A percentile compares a stretch with the other conserved stretches of the same genome.
Evolutionary conservation across 2,888 invertebrate species (phyloP).

Genomic region (Theodoxus fluviatilis): DNA sequence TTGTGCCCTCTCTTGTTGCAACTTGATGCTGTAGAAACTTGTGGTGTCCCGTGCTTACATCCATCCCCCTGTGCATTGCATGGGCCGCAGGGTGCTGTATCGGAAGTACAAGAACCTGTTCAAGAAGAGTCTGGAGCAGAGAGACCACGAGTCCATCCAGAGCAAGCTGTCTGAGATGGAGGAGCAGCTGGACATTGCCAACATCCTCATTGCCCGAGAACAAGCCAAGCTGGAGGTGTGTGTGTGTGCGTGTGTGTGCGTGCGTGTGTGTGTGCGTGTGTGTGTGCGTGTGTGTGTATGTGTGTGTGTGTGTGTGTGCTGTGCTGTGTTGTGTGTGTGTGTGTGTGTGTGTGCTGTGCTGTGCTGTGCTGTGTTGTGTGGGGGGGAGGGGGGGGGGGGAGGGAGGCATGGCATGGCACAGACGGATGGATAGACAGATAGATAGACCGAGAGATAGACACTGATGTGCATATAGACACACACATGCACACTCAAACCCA

Average conservation of each 20-base stretch:
- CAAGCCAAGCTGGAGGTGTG: constrained; percentile 79
- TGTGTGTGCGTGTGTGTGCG: constrained; percentile 3
- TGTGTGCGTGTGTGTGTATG: neutral
- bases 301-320: neutral
- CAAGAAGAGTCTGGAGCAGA: constrained; percentile 75
- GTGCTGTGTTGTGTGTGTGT: neutral
- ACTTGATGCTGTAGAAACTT: neutral
- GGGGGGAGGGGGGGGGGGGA: too few species aligned
- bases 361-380: too few species aligned
- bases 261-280: neutral
- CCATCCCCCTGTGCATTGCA: neutral
- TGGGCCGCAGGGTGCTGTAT: constrained; percentile 70
- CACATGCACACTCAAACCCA: too few species aligned
- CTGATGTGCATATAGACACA: too few species aligned
- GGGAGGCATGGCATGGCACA: too few species aligned
- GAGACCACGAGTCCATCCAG: constrained; percentile 78
- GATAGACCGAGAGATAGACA: too few species aligned
- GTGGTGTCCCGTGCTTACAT: neutral
- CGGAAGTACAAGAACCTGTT: constrained; percentile 76
- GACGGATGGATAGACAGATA: too few species aligned
- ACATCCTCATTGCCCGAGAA: constrained; percentile 80
- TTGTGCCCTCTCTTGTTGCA: neutral
- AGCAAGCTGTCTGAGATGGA: constrained; percentile 79
- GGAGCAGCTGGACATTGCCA: constrained; percentile 76
- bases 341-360: too few species aligned